Evolutionary conservation across 2,888 invertebrate species (phyloP), one percentile per base, ranked within the genome.

Genomic region (Tinea semifulvella): DNA sequence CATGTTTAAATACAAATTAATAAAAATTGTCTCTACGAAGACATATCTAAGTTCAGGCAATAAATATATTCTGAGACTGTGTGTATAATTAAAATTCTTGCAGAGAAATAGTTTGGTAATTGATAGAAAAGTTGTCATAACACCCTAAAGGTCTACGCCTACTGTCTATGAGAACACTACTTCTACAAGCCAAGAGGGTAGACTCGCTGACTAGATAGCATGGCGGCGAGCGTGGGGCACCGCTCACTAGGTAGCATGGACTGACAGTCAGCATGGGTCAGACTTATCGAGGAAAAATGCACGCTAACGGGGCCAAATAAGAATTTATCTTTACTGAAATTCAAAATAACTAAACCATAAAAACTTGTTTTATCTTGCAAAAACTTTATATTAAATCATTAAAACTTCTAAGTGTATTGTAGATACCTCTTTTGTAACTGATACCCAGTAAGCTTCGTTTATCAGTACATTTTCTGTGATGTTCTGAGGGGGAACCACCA

Each of bases 391-490:
- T 76, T 72, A 76, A 80, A 79, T 80, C 79, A 74, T 79, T 73
- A 79, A 79, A 79, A 79, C 68, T 68, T 76, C 79, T 77, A 84
- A 83, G 82, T 85, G 86, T 92, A 38, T 35, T 67, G 68, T 40
- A 40, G 38, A 68, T 80, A 94, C 94, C 94, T 94, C 94, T 88
- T 90, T 89, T 79, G 92, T 92, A 84, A 91, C 88, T 82, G 90
- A 88, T 84, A 92, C 91, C 94, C 94, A 94, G 85, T 90, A 89
- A 73, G 92, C 92, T 87, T 94, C 93, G 86, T 94, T 94, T 86
- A 94, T 88, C 86, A 94, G 92, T 84, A 93, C 90, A 86, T 92
- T 90, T 89, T 94, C 92, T 85, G 93, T 94, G 89, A 94, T 92
- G 87, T 94, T 94, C 94, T 94, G 92, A 85, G 87, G 86, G 85